Evolutionary conservation across 1,140 invertebrate genomes (phyloP), one percentile per base, ranked within the genome.

Genomic region (Nautilus pompilius): DNA sequence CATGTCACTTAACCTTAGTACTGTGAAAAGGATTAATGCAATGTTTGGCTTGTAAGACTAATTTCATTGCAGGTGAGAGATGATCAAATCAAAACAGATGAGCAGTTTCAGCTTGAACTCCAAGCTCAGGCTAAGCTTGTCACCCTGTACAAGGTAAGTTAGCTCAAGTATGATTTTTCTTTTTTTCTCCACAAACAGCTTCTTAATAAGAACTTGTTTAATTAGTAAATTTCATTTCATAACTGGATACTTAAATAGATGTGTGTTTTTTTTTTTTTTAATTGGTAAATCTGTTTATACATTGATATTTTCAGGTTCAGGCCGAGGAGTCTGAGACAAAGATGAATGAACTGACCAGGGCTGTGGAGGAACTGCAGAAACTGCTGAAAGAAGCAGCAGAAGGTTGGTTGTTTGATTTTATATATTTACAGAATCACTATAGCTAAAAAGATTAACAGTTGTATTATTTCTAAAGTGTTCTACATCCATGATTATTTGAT

Each of bases 21-120:
- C n/a, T n/a, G n/a, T n/a, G n/a, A n/a, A n/a, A n/a, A n/a, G n/a
- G n/a, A n/a, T n/a, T n/a, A n/a, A n/a, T n/a, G n/a, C n/a, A n/a
- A n/a, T n/a, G n/a, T n/a, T n/a, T n/a, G n/a, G n/a, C n/a, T n/a
- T n/a, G n/a, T n/a, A n/a, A n/a, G n/a, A n/a, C n/a, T n/a, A n/a
- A n/a, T n/a, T n/a, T n/a, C n/a, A n/a, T 67, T 70, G 15, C 55
- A 80, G 75, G 89, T 91, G 62, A 85, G 89, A 69, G 89, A 91
- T 65, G 84, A 87, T 46, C 88, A 93, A 78, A 84, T 87, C 17
- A 88, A 90, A 76, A 87, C 92, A 79, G 89, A 91, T 75, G 89
- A 93, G 69, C 90, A 90, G 36, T 93, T 90, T 73, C 87, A 90
- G 71, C 89, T 91, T 70, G 93, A 98, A 85, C 82, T 96, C 15